Base-by-base conservation (phyloP, 2,113 vertebrate species). In the Coptodon bakossiorum region DNA sequence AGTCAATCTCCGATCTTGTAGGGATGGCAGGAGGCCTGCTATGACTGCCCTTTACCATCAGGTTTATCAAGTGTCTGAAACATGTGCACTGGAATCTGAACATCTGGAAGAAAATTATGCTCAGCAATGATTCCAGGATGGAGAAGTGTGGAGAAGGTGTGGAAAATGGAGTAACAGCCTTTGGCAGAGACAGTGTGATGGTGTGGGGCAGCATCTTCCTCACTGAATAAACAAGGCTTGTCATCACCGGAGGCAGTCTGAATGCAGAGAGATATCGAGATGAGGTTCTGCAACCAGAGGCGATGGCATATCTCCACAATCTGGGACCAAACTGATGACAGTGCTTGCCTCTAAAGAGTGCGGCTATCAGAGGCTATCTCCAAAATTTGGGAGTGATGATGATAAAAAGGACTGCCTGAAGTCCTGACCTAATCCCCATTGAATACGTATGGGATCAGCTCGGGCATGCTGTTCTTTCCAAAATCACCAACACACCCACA, bases 381-480 rank as follows among this genome's bases (percentile, higher is more conserved):
- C 56, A 57, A 7, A 29, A 57, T 57, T 57, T 57, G 24, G 56
- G 56, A 57, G 56, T 57, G 56, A 24, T 57, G 13, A 57, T 16
- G 13, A 29, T 57, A 57, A 7, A 57, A 57, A 57, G 24, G 56
- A 57, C 54, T 57, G 7, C 56, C 7, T 57, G 56, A 57, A 16
- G 24, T 57, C 24, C 24, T 57, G 7, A 29, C 24, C 56, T 57
- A 57, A 57, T 57, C 16, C 56, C 7, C 29, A 57, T 57, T 29
- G 24, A 57, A 57, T 7, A 29, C 2, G 0, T 16, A 29, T 57
- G 56, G 56, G 24, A 57, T 57, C 13, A 57, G 56, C 56, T 9
- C 29, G 56, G 24, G 56, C 56, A 57, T 57, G 54, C 24, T 57
- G 56, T 29, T 57, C 56, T 57, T 57, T 27, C 56, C 56, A 57